Conservation (phyloP, 2,113 vertebrate genomes). For the Dendrocopos noguchii region DNA sequence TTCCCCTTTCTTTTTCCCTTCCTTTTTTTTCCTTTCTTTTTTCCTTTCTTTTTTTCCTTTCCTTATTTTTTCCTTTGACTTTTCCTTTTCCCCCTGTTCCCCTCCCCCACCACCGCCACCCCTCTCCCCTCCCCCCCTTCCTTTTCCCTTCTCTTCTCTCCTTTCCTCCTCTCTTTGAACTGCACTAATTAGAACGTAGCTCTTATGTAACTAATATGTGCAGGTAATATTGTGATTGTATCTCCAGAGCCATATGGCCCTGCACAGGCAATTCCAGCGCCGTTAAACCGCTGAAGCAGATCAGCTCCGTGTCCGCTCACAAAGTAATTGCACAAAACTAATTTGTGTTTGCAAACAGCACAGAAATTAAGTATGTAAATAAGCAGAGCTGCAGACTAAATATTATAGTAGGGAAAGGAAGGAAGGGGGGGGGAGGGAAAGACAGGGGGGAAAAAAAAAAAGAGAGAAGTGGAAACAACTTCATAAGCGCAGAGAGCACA, state of each 20-base stretch:
- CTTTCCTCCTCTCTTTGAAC: slow-evolving; percentile 6
- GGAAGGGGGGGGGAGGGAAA: not conserved
- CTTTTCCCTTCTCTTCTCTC: not conserved
- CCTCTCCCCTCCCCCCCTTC: too few species aligned
- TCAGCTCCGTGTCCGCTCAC: slow-evolving; percentile 75
- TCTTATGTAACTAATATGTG: slow-evolving; percentile 76
- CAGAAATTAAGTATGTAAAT: slow-evolving; percentile 80
- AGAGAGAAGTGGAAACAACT: slow-evolving; percentile 26
- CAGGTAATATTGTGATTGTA: slow-evolving; percentile 81
- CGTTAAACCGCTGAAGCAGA: slow-evolving; percentile 70
- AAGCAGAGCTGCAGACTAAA: slow-evolving; percentile 76
- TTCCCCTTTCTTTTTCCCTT: accelerated
- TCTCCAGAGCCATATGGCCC: slow-evolving; percentile 74
- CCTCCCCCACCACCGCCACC: too few species aligned
- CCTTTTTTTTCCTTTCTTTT: not conserved
- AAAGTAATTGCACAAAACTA: slow-evolving; percentile 81
- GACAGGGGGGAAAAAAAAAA: not conserved
- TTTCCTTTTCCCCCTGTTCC: accelerated
- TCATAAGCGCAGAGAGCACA: slow-evolving; percentile 34
- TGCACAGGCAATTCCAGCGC: slow-evolving; percentile 47
- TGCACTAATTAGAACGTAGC: slow-evolving; percentile 59
- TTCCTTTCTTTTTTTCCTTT: not conserved
- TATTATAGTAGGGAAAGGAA: slow-evolving; percentile 57
- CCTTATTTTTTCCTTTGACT: too few species aligned
- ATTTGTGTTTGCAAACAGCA: slow-evolving; percentile 83